Evolutionary conservation across 2,888 invertebrate species (phyloP).

Genomic region (Siphlonurus alternatus): DNA sequence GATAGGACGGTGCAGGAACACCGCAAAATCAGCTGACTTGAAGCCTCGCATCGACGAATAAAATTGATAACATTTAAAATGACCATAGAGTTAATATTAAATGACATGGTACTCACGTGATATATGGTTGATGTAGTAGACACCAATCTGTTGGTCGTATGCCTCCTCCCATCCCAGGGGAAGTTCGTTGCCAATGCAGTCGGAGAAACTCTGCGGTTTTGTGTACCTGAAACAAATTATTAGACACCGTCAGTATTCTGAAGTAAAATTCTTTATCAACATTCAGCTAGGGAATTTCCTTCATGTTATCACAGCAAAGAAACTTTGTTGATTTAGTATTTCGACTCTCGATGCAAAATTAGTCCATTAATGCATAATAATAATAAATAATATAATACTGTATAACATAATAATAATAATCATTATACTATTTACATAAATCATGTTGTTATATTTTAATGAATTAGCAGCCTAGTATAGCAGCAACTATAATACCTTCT

Average conservation of each 20-base stretch:
- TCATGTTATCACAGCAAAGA: not conserved
- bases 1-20: too few relatives aligned
- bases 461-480: too few relatives aligned
- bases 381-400: not conserved
- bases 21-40: too few relatives aligned
- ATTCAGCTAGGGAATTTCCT: not conserved
- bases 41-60: not conserved
- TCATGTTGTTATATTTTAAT: too few relatives aligned
- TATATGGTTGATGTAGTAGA: constrained; percentile 94
- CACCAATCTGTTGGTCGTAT: constrained; percentile 83
- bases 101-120: constrained; percentile 82
- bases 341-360: not conserved
- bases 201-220: constrained; percentile 92
- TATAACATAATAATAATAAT: too few relatives aligned
- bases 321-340: not conserved
- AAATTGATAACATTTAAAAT: not conserved
- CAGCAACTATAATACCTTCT: too few relatives aligned
- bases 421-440: too few relatives aligned
- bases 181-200: constrained; percentile 93
- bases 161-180: constrained; percentile 97
- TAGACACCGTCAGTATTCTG: too few relatives aligned
- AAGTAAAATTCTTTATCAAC: too few relatives aligned
- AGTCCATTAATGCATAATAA: not conserved
- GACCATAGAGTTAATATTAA: too few relatives aligned
- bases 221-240: constrained; percentile 61